These are phyloP conservation scores for Manis pentadactyla DNA, from an alignment of 2,797 vertebrate genomes.

Conservation along the genomic window DNA sequence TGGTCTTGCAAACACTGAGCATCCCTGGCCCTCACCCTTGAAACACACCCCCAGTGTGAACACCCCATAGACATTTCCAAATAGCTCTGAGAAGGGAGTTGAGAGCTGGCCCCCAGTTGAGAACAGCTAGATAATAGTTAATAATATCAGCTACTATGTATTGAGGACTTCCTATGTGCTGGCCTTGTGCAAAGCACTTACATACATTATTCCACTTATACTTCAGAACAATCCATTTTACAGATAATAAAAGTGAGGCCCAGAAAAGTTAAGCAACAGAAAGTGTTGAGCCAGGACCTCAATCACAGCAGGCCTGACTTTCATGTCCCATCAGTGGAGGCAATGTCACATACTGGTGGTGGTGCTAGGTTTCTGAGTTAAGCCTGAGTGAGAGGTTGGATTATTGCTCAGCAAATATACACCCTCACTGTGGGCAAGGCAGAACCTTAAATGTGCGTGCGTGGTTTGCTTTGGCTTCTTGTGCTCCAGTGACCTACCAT, in stretches of 20 bases:
- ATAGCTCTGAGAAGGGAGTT: not conserved
- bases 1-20: not conserved
- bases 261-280: not conserved
- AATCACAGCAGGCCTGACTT: not conserved
- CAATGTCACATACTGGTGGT: fast-evolving
- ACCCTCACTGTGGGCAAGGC: not conserved
- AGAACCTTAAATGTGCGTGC: not conserved
- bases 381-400: not conserved
- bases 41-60: not conserved
- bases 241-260: not conserved
- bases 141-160: not conserved
- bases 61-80: not conserved
- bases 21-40: not conserved
- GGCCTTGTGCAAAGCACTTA: not conserved
- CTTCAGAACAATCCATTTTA: not conserved
- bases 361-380: not conserved
- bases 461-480: not conserved
- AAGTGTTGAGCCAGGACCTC: not conserved
- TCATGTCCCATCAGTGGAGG: fast-evolving
- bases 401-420: not conserved
- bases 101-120: not conserved
- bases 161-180: not conserved
- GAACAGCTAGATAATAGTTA: not conserved
- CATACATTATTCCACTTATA: not conserved
- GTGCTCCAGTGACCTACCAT: not conserved